Evolutionary conservation across 2,113 vertebrate genomes (phyloP).

Genomic region (Notothenia coriiceps): DNA sequence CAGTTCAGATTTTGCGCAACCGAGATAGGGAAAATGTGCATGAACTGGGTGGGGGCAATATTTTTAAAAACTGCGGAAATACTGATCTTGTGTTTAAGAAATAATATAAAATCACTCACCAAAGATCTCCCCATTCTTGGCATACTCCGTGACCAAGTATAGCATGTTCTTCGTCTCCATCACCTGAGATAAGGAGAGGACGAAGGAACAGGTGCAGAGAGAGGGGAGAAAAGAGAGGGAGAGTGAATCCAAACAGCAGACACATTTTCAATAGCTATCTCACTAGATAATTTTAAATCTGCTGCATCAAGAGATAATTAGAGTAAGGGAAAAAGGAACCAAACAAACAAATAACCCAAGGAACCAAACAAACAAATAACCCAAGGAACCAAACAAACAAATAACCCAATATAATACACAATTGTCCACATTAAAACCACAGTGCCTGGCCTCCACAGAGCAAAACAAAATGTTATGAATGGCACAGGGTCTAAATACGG

Average conservation of each 20-base stretch:
- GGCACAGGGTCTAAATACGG: conserved; percentile 68
- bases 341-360: conserved; percentile 22
- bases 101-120: conserved; percentile 85
- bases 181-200: conserved; percentile 84
- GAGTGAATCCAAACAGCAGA: conserved; percentile 46
- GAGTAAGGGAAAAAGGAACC: not conserved
- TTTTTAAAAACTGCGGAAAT: not conserved
- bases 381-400: not conserved
- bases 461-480: conserved; percentile 72
- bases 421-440: conserved; percentile 31
- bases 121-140: conserved; percentile 98
- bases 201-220: conserved; percentile 24
- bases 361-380: conserved; percentile 18
- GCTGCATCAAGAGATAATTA: conserved; percentile 33
- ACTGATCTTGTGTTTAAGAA: conserved; percentile 26
- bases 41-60: not conserved
- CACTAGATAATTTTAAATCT: conserved; percentile 21
- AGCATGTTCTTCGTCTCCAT: conserved; percentile 99
- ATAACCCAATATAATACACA: conserved; percentile 39
- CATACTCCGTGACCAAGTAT: conserved; percentile 98
- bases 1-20: conserved; percentile 1
- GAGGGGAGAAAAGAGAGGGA: conserved; percentile 35
- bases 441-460: conserved; percentile 43
- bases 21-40: conserved; percentile 7
- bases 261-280: conserved; percentile 4